phyloP scores from a whole-genome alignment of 2,797 vertebrate species.

The Neosilurus mollespiculum region DNA sequence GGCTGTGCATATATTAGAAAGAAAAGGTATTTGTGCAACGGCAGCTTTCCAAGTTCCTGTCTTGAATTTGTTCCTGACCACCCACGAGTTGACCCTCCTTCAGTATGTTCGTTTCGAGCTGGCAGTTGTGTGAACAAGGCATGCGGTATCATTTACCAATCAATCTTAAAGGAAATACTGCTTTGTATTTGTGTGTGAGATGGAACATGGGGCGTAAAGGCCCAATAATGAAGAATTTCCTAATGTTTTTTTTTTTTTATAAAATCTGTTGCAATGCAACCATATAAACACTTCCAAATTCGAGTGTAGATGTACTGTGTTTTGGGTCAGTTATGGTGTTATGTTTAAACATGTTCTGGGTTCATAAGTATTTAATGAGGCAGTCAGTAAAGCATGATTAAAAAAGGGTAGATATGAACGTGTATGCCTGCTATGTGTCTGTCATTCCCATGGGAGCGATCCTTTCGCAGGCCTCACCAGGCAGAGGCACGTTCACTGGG shows the following conservation, averaged over 20 bases:
- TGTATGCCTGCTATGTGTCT: conserved; percentile 17
- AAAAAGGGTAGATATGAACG: neutral
- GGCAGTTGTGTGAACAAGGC: conserved; percentile 39
- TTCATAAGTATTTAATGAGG: neutral
- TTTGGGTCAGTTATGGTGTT: neutral
- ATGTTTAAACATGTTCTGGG: neutral
- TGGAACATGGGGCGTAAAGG: neutral
- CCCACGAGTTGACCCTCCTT: conserved; percentile 50
- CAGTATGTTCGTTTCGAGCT: conserved; percentile 22
- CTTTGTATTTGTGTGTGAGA: conserved; percentile 15
- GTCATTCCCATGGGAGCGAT: conserved; percentile 64
- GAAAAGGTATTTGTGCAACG: conserved; percentile 55
- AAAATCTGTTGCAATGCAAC: neutral
- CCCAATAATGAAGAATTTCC: conserved; percentile 24
- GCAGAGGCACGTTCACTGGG: conserved; percentile 62
- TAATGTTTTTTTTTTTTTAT: neutral
- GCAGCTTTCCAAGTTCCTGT: conserved; percentile 51
- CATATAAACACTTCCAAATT: neutral
- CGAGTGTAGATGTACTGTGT: neutral
- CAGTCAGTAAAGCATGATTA: neutral
- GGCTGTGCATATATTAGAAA: conserved; percentile 54
- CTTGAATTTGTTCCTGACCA: conserved; percentile 48
- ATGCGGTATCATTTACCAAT: conserved; percentile 47
- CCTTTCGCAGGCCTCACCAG: conserved; percentile 64
- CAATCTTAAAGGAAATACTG: conserved; percentile 36